Conservation (phyloP, 2,888 invertebrate genomes). For the Formica aserva region DNA sequence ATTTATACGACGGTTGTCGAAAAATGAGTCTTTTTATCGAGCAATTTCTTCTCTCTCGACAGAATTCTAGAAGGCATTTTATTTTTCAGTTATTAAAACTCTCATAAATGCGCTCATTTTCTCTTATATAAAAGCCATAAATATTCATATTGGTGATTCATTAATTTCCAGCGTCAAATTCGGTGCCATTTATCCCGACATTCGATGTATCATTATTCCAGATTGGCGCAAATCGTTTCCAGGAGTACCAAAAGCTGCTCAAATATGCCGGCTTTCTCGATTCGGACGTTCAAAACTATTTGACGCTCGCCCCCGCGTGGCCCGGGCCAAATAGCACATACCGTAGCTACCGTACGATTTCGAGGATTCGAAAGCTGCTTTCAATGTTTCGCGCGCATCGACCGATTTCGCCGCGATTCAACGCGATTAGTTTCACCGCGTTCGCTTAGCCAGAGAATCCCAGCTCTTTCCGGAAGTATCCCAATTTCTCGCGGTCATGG, state of each 20-base stretch:
- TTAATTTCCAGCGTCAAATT: neutral
- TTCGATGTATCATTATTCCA: slow-evolving; percentile 26
- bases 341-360: slow-evolving; percentile 58
- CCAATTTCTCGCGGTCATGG: slow-evolving; percentile 39
- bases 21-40: neutral
- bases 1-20: neutral
- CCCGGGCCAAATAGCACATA: slow-evolving; percentile 60
- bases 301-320: slow-evolving; percentile 49
- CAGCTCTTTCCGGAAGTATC: slow-evolving; percentile 31
- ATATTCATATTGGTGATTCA: slow-evolving; percentile 2
- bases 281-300: slow-evolving; percentile 69
- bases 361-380: slow-evolving; percentile 64
- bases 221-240: slow-evolving; percentile 59
- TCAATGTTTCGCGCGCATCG: slow-evolving; percentile 61
- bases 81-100: neutral
- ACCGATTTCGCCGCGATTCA: slow-evolving; percentile 59
- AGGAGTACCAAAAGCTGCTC: slow-evolving; percentile 55
- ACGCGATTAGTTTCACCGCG: slow-evolving; percentile 59
- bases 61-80: neutral
- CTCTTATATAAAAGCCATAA: neutral
- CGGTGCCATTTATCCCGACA: slow-evolving; percentile 44
- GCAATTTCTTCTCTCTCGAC: neutral
- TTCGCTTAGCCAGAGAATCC: slow-evolving; percentile 24
- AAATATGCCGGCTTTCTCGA: slow-evolving; percentile 62
- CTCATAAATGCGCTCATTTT: neutral